phyloP scores from a whole-genome alignment of 2,888 invertebrate species.

The Mythimna loreyi region DNA sequence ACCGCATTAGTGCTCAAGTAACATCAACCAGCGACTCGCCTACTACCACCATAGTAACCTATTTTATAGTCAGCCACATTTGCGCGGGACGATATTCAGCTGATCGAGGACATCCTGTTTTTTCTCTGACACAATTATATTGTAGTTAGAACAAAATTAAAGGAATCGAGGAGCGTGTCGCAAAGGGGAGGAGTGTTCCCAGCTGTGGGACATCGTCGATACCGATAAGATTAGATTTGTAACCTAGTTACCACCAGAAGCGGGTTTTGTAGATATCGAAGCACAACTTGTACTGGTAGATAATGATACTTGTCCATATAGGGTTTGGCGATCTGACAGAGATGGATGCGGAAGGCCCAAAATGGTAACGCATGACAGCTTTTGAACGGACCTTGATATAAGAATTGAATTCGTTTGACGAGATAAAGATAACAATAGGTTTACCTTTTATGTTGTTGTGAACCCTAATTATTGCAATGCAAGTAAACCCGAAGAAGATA shows the following conservation, averaged over 20 bases:
- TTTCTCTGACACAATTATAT: constrained; percentile 52
- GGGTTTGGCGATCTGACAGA: constrained; percentile 18
- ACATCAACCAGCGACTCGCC: constrained; percentile 29
- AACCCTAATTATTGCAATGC: neutral
- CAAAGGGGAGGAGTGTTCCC: constrained; percentile 26
- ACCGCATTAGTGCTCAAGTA: constrained; percentile 59
- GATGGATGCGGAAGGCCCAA: constrained; percentile 30
- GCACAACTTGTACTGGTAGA: constrained; percentile 29
- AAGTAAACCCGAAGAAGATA: neutral
- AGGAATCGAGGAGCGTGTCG: constrained; percentile 36
- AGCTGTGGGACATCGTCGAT: constrained; percentile 36
- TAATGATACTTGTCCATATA: constrained; percentile 29
- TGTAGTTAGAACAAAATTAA: constrained; percentile 51
- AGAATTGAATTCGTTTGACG: constrained; percentile 25
- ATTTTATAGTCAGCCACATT: constrained; percentile 52
- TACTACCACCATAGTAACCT: constrained; percentile 52
- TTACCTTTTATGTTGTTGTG: constrained; percentile 1
- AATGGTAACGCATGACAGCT: constrained; percentile 37
- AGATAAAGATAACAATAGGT: neutral
- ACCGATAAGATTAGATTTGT: constrained; percentile 52
- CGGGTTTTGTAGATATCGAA: constrained; percentile 17
- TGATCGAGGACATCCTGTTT: constrained; percentile 56
- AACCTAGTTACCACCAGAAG: constrained; percentile 43
- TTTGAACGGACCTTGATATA: constrained; percentile 18
- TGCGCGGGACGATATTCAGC: constrained; percentile 54